Percentiles rank a stretch among this genome's conserved stretches.
Conservation (phyloP, 2,888 invertebrate species). For the Mythimna albipuncta region DNA sequence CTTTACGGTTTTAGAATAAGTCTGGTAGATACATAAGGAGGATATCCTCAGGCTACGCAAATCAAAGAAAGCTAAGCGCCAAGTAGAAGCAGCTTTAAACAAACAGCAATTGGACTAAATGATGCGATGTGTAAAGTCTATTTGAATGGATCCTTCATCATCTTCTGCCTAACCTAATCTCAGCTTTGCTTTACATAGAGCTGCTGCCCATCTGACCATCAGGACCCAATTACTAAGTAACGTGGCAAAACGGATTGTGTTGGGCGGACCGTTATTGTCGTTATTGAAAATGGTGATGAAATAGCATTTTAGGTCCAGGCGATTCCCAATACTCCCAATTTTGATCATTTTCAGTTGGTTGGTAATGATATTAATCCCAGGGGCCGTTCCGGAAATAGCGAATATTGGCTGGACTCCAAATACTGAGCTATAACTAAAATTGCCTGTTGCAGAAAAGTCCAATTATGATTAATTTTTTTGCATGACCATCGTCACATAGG, state of each 20-base stretch:
- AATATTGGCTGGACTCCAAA: constrained; percentile 38
- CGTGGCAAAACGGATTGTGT: neutral
- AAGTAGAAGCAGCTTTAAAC: too few relatives aligned
- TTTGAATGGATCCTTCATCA: too few relatives aligned
- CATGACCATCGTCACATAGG: neutral
- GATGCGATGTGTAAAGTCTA: too few relatives aligned
- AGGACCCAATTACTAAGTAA: neutral
- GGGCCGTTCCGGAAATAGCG: constrained; percentile 4
- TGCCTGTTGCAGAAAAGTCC: constrained; percentile 16
- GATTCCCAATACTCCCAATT: neutral
- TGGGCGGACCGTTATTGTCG: neutral
- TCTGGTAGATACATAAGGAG: too few relatives aligned
- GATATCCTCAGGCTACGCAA: too few relatives aligned
- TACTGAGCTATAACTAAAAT: constrained; percentile 10
- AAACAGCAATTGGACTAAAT: too few relatives aligned
- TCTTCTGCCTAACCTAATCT: too few relatives aligned
- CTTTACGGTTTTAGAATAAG: too few relatives aligned
- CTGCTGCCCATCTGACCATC: neutral
- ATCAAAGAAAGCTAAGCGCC: too few relatives aligned
- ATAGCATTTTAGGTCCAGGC: neutral
- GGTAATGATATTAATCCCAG: constrained; percentile 21
- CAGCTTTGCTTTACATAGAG: too few relatives aligned
- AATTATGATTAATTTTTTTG: constrained; percentile 20
- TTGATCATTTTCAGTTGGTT: constrained; percentile 18
- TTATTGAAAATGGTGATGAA: neutral